Evolutionary conservation across 2,113 vertebrate species (phyloP).

Genomic region (Vimba vimba): DNA sequence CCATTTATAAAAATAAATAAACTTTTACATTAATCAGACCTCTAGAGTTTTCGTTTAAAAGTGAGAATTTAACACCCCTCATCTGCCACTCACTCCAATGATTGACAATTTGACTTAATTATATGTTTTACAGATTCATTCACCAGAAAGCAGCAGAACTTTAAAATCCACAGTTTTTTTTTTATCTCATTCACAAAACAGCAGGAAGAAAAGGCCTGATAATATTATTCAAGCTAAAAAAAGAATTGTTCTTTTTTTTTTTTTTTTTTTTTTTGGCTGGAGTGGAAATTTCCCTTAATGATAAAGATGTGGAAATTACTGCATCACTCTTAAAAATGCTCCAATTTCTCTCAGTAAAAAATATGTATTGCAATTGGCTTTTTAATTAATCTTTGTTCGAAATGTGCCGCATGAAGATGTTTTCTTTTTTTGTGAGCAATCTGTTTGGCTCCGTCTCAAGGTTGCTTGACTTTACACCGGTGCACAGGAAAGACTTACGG

Average conservation of each 20-base stretch:
- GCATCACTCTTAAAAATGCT: slow-evolving; percentile 63
- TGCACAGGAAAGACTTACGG: slow-evolving; percentile 76
- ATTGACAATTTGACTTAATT: slow-evolving; percentile 60
- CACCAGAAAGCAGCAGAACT: slow-evolving; percentile 57
- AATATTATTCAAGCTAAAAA: slow-evolving; percentile 48
- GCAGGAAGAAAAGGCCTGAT: neutral
- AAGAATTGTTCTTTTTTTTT: slow-evolving; percentile 32
- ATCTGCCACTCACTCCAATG: slow-evolving; percentile 14
- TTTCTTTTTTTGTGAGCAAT: slow-evolving; percentile 68
- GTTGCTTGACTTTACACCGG: slow-evolving; percentile 75
- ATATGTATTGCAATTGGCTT: slow-evolving; percentile 69
- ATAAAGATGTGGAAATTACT: slow-evolving; percentile 59
- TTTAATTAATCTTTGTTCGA: slow-evolving; percentile 72
- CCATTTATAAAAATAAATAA: no score
- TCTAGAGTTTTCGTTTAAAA: neutral
- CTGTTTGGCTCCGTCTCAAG: slow-evolving; percentile 72
- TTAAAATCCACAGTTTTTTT: slow-evolving; percentile 59
- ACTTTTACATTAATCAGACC: neutral
- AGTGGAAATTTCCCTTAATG: slow-evolving; percentile 65
- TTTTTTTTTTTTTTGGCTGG: slow-evolving; percentile 59
- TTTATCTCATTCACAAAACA: slow-evolving; percentile 56
- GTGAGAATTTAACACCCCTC: slow-evolving; percentile 20
- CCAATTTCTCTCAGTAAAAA: slow-evolving; percentile 70
- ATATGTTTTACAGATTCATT: slow-evolving; percentile 56
- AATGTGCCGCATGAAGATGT: slow-evolving; percentile 69